Base-by-base conservation (phyloP, 1,140 invertebrate species). In the Colletes latitarsis region DNA sequence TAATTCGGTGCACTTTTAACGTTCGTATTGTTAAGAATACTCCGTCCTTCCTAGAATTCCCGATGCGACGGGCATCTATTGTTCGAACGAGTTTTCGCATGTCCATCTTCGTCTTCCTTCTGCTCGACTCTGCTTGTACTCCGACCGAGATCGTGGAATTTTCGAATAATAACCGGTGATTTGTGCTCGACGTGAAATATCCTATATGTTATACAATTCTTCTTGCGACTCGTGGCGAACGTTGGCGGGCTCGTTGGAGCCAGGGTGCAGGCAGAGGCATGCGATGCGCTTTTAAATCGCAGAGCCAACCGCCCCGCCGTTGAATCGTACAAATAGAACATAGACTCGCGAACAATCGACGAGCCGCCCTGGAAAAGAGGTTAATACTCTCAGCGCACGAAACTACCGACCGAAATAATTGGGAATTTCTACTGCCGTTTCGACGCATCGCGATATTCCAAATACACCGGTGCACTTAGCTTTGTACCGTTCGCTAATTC, bases 361-460 rank as follows among this genome's bases (percentile, higher is more conserved):
- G 46, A 83, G 66, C 53, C 71, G 41, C 64, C 63, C 53, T 21
- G 66, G 71, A 86, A 86, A 86, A 46, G 68, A 63, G 85, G 84
- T 86, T 86, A 86, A 86, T 86, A 85, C 81, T 57, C 81, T 6
- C 8, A 17, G 57, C 4, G 81, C 85, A 86, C 85, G 85, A 80
- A 85, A 86, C 68, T 71, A 58, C 57, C 68, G 68, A 67, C 76
- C 79, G 69, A 85, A 84, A 85, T 85, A 85, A 84, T 84, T 64
- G 39, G n/a, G 39, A 66, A 55, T 62, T 69, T 78, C 57, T 63
- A 85, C 55, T 73, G 19, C 8, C 71, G 55, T 72, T 84, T 81
- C 63, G 78, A 68, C 69, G 55, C 77, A 72, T 74, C 77, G 57
- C 63, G 60, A 85, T 84, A 64, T 55, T 46, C 57, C 55, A 46